These are phyloP conservation scores for Rhabdornis inornatus DNA, from an alignment of 2,113 vertebrate species.

Conservation along the genomic window DNA sequence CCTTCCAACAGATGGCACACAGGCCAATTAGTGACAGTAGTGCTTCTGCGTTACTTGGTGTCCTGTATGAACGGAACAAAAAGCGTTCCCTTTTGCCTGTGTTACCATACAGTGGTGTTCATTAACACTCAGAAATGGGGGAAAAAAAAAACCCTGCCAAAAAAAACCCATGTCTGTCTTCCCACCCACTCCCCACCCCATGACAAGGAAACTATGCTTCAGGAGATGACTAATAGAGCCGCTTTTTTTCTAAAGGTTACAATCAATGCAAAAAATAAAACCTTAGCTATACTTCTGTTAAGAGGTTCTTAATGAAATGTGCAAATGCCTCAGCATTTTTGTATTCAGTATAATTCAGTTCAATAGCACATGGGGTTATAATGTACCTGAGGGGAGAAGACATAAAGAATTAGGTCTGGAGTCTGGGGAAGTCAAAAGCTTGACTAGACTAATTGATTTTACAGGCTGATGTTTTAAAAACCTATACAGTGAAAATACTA, in stretches of 20 bases:
- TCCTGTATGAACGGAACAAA: neutral
- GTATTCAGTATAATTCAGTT: neutral
- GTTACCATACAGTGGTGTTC: neutral
- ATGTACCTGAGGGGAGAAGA: neutral
- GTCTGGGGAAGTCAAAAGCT: slow-evolving; percentile 50
- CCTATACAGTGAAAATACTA: slow-evolving; percentile 3
- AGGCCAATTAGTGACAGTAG: neutral
- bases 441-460: slow-evolving; percentile 65
- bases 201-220: neutral
- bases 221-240: neutral
- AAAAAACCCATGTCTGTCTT: neutral
- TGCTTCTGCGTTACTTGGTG: neutral
- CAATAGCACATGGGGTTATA: neutral
- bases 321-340: slow-evolving; percentile 1
- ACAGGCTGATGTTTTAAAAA: slow-evolving; percentile 28
- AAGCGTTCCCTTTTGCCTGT: neutral
- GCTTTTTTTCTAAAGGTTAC: neutral
- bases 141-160: neutral
- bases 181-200: neutral
- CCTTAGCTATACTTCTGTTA: neutral
- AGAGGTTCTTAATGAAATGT: neutral
- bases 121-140: neutral
- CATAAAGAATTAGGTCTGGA: slow-evolving; percentile 55
- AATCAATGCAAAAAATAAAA: neutral
- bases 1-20: neutral